Evolutionary conservation across 2,888 invertebrate genomes (phyloP), one percentile per base, ranked within the genome.

Genomic region (Cerastoderma edule): DNA sequence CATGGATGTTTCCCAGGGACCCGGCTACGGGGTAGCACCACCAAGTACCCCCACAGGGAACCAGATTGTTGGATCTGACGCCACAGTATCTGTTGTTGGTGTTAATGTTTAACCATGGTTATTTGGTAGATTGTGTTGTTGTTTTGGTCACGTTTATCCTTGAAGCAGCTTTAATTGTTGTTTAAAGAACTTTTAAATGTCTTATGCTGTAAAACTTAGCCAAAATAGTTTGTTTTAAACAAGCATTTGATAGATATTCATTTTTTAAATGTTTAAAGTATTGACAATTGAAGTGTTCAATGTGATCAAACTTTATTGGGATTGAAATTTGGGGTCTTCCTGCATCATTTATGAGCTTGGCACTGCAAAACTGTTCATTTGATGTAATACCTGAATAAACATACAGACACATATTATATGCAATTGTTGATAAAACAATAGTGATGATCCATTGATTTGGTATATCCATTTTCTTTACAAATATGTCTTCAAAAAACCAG

Each of bases 31-130:
- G 19, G 35, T 44, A 35, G 48, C 60, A 8, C 32, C 57, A 19
- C 64, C 57, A 35, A 53, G 46, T 28, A 67, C 48, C 35, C 68
- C 39, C 2, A 46, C 63, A 27, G 60, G 74, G 39, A 57, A 71
- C 16, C 67, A 74, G 71, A 74, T 74, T 19, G 67, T 67, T 13
- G 63, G 71, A 28, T 50, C 71, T 10, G 67, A 67, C 39, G 32
- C 67, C 6, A 32, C 48, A 27, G 63, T 63, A 5, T 53, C 60
- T 69, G 57, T 60, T 4, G 54, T 68, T n/a, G 68, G 68, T n/a
- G 68, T 69, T 16, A 69, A 33, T 57, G 68, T 69, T 16, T 69
- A 48, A 46, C n/a, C 24, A 8, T 5, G 13, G 22, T 22, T n/a
- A n/a, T 22, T 53, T 16, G 24, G 13, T 27, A 13, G 28, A 27